These are phyloP conservation scores for Hemibagrus guttatus DNA, from an alignment of 2,797 vertebrate species.

Conservation along the genomic window DNA sequence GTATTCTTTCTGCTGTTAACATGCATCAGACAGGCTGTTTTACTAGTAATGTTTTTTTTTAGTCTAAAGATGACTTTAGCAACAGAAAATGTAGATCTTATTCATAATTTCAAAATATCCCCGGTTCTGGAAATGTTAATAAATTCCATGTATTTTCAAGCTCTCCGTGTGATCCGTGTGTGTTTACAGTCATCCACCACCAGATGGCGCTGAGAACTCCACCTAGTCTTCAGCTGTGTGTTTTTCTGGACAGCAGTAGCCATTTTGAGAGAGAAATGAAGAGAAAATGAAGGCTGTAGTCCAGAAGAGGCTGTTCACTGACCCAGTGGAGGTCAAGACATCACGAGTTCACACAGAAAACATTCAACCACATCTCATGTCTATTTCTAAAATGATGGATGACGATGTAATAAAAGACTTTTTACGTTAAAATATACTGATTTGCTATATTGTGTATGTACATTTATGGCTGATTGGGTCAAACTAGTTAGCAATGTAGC, in stretches of 20 bases:
- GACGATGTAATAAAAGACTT: background rate
- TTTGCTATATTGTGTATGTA: background rate
- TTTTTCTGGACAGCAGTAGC: background rate
- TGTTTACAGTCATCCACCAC: constrained; percentile 20
- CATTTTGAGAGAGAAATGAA: constrained; percentile 28
- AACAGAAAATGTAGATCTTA: background rate
- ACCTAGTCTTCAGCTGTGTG: background rate
- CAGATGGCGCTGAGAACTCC: constrained; percentile 9
- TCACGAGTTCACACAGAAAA: background rate
- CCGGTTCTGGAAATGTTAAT: background rate
- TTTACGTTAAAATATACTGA: background rate
- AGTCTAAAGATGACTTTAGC: background rate
- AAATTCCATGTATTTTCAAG: background rate
- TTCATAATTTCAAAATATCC: background rate
- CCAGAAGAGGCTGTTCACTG: background rate
- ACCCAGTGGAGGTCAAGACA: background rate
- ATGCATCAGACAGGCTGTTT: background rate
- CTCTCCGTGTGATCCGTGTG: background rate
- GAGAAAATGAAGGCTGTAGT: constrained; percentile 8
- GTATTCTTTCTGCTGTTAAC: background rate
- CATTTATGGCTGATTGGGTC: too few species aligned
- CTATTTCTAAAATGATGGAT: background rate
- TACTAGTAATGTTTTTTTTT: background rate
- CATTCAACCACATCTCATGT: background rate
- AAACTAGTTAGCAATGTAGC: too few species aligned